A percentile compares a stretch with the other conserved stretches of the same genome.
Conservation (phyloP, 1,140 invertebrate genomes). For the Hycleus phaleratus region DNA sequence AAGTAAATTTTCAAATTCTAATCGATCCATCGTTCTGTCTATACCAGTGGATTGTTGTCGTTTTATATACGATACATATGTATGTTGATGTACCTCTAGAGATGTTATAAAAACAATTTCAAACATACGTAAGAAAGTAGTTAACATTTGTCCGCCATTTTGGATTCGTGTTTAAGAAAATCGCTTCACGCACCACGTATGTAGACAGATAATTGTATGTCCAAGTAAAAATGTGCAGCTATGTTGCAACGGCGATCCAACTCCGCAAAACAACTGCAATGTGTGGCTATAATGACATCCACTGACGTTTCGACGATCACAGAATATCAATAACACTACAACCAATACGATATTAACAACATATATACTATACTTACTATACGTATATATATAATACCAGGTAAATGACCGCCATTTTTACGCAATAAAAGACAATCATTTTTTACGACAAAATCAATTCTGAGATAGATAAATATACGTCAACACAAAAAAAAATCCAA, state of each 20-base stretch:
- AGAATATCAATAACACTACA: conserved; percentile 25
- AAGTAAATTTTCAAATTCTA: no score
- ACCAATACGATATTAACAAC: conserved; percentile 19
- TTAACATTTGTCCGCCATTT: conserved; percentile 28
- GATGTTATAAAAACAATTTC: conserved; percentile 12
- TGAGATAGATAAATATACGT: no score
- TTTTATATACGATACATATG: no score
- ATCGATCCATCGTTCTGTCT: no score
- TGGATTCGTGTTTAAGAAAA: conserved; percentile 24
- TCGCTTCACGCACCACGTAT: conserved; percentile 25
- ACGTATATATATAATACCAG: background rate
- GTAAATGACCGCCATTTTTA: conserved; percentile 19
- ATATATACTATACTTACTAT: no score
- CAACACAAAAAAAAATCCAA: no score
- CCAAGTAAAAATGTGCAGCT: conserved; percentile 26
- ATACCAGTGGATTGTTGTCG: no score
- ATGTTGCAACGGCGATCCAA: conserved; percentile 23
- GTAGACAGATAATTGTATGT: conserved; percentile 28
- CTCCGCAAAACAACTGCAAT: conserved; percentile 20
- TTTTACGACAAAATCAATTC: background rate
- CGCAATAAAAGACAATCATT: conserved; percentile 4
- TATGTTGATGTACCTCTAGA: background rate
- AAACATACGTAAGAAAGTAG: conserved; percentile 21
- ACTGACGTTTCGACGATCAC: conserved; percentile 21
- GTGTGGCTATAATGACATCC: conserved; percentile 20